Base-by-base conservation (phyloP, 2,113 vertebrate genomes). In the Sander lucioperca region DNA sequence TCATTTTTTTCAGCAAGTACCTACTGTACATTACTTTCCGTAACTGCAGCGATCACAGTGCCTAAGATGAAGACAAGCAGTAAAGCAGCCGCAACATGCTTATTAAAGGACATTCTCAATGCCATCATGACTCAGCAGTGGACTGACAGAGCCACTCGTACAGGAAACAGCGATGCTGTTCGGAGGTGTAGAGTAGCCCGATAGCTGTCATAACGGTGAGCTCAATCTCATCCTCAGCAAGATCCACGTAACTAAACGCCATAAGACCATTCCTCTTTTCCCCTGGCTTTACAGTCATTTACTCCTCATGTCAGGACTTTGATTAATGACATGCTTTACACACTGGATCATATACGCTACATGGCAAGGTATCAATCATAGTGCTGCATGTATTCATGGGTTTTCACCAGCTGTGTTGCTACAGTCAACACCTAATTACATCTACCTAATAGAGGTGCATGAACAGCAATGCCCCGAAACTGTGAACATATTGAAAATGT, bases 71-170 rank as follows among this genome's bases (percentile, higher is more conserved):
- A 84, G 74, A 82, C 54, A 19, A 81, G 82, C 62, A 58, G 73
- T 80, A 86, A 89, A 90, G 82, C 80, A 69, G 70, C 80, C 18
- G 30, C 61, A 67, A 86, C 71, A 74, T 11, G 14, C 83, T 80
- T 82, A 80, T 86, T 82, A 83, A 88, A 93, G 88, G 91, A 91
- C 91, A 75, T 63, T 84, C 83, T 90, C 89, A 91, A 91, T 86
- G 90, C 90, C 93, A 90, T 71, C 73, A 86, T 89, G 91, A 93
- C 83, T 94, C 87, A 86, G 89, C 87, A 77, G 69, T 53, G 68
- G 83, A 83, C 62, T 51, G 61, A 83, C 73, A 61, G 58, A 80
- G 70, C 69, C 79, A 65, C 89, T 88, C 56, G 25, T 72, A 82
- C 88, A 87, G 86, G 70, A 79, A 87, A 80, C 74, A 58, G 71